These are phyloP conservation scores for Cylindroiulus punctatus DNA, from an alignment of 2,888 invertebrate genomes.

Conservation along the genomic window DNA sequence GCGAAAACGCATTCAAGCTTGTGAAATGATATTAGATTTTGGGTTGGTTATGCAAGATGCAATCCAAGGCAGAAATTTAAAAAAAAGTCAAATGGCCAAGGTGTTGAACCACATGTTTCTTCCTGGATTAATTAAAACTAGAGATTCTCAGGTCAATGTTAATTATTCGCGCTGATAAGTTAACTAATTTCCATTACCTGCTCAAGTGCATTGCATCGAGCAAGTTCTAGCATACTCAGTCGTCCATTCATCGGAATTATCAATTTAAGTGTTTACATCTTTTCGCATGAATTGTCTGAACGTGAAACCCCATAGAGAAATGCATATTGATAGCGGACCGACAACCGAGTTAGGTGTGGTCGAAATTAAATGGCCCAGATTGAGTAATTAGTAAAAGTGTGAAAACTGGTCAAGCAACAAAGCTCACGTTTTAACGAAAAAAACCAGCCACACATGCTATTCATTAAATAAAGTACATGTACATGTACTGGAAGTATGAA, in stretches of 20 bases:
- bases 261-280: not conserved
- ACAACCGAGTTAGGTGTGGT: not conserved
- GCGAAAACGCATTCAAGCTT: too few species aligned
- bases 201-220: too few species aligned
- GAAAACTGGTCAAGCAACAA: conserved; percentile 1
- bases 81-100: not conserved
- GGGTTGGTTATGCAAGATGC: not conserved
- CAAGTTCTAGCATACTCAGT: not conserved
- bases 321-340: not conserved
- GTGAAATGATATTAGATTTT: too few species aligned
- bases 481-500: not conserved
- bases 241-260: not conserved
- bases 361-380: not conserved
- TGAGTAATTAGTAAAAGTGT: conserved; percentile 25
- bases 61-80: not conserved
- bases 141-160: not conserved
- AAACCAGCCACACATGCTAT: not conserved
- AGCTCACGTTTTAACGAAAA: not conserved
- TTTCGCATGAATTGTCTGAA: not conserved
- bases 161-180: not conserved
- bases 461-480: not conserved
- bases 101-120: not conserved
- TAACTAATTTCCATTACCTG: not conserved
- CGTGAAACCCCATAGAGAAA: not conserved
- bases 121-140: not conserved